Evolutionary conservation across 2,888 invertebrate species (phyloP), one percentile per base, ranked within the genome.

Genomic region (Sesia bembeciformis): DNA sequence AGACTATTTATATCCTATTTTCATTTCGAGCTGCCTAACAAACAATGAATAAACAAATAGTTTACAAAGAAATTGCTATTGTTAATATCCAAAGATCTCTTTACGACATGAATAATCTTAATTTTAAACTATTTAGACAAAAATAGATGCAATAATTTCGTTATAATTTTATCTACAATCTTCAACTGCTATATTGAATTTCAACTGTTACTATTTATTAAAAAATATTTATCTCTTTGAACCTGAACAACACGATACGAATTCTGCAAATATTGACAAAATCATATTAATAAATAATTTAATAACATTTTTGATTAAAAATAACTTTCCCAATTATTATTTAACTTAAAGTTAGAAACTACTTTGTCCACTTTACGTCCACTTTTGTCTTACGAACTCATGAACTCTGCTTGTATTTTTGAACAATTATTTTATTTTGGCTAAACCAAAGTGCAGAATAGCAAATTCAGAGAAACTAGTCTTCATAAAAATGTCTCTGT

Each of bases 1-100:
- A 78, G 78, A 79, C 78, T 76, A 77, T 76, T 39, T 50, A 38
- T 38, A 50, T 38, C 7, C n/a, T 46, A 23, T 46, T 8, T 23
- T 46, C n/a, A 23, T 46, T 7, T 46, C 23, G 46, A 46, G 46
- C 46, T 46, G 46, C 46, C 46, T 46, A 46, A 46, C 8, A 8
- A 8, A 23, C 8, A 46, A 46, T 46, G 8, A 4, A 46, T n/a
- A 46, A 46, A 46, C 4, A 46, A 46, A n/a, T n/a, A n/a, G 1
- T 46, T 46, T 46, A 23, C 23, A 23, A 23, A 23, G 23, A 23
- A 23, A 23, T 23, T 23, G 23, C 5, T 46, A 5, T 46, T 23
- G 46, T 46, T 23, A 46, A 46, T 46, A n/a, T 46, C 46, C 43
- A n/a, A 43, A 43, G 6, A 43, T 43, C 3, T 43, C 7, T 46